Conservation (phyloP, 1,140 invertebrate genomes). For the Akabosia matsudoensis region DNA sequence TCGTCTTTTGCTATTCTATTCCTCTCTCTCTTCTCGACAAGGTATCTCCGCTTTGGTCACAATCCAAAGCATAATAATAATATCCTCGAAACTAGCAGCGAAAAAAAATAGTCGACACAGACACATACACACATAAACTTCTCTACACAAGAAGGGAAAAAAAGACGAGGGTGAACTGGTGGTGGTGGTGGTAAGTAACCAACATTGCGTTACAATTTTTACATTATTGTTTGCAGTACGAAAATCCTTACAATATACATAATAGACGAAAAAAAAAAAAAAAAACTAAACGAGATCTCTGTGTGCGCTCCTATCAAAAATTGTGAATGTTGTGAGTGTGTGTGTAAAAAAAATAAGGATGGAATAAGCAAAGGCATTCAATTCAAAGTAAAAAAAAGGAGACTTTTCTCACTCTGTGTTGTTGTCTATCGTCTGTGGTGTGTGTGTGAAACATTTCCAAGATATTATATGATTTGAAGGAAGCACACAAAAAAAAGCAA, state of each 20-base stretch:
- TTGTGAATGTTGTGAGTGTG: too few relatives aligned
- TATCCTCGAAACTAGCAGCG: neutral
- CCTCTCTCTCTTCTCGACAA: constrained; percentile 15
- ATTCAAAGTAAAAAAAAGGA: constrained; percentile 10
- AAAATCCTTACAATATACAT: constrained; percentile 13
- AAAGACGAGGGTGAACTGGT: neutral
- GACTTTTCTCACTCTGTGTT: neutral
- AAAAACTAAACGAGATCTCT: too few relatives aligned
- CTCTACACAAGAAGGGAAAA: neutral
- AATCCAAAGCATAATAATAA: constrained; percentile 3
- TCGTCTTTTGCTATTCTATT: neutral
- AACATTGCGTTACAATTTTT: constrained; percentile 21
- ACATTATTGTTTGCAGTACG: constrained; percentile 18
- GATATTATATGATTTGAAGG: constrained; percentile 19
- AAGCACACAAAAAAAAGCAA: constrained; percentile 20
- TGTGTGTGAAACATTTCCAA: constrained; percentile 24
- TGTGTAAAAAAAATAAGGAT: neutral
- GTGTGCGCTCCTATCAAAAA: too few relatives aligned
- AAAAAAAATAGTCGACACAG: neutral
- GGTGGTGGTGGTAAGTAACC: neutral
- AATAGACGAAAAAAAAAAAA: constrained; percentile 5
- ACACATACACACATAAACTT: neutral
- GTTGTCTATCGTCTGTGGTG: too few relatives aligned
- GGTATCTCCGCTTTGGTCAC: constrained; percentile 22
- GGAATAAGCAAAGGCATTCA: constrained; percentile 14